phyloP scores from a whole-genome alignment of 2,113 vertebrate genomes.

The Muscicapa adusta region DNA sequence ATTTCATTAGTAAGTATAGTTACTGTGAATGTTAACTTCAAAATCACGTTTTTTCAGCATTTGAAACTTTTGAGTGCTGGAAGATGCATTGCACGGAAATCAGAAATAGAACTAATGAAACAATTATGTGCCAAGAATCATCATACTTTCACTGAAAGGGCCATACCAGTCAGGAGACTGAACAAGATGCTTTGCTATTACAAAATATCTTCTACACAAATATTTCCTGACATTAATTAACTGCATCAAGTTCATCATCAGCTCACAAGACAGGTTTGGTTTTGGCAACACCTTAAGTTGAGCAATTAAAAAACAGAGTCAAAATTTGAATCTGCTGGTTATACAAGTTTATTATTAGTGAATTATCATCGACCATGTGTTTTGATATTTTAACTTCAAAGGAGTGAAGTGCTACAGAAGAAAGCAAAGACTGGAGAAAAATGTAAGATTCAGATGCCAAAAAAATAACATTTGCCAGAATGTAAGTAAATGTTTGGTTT shows the following conservation, averaged over 20 bases:
- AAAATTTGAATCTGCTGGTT: background rate
- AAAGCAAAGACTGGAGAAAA: background rate
- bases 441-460: background rate
- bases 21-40: background rate
- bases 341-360: background rate
- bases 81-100: background rate
- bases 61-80: background rate
- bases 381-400: background rate
- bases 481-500: background rate
- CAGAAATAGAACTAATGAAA: background rate
- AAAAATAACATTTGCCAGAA: background rate
- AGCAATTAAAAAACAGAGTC: background rate
- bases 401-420: background rate
- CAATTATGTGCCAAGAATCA: background rate
- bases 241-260: background rate
- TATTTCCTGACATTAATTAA: background rate
- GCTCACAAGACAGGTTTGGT: background rate
- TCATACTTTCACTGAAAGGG: background rate
- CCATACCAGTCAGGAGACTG: background rate
- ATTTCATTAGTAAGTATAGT: background rate
- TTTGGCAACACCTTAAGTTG: background rate
- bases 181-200: background rate
- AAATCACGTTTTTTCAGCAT: background rate
- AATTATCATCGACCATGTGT: background rate
- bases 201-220: background rate